Base-by-base conservation (phyloP, 2,797 vertebrate genomes). In the Forpus xanthops region DNA sequence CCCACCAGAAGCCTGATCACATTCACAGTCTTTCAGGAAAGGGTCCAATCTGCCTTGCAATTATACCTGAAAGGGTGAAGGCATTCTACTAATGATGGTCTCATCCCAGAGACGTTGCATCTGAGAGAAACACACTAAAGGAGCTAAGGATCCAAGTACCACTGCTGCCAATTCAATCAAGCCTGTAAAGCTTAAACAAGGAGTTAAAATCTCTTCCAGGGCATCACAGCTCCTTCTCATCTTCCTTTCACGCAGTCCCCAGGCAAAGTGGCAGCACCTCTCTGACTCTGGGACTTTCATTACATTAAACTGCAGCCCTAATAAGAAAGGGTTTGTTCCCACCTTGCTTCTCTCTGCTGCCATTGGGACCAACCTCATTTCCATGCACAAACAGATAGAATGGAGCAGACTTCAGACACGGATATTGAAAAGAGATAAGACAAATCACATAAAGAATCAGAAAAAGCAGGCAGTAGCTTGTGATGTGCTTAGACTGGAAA, bases 401-500 rank as follows among this genome's bases (percentile, higher is more conserved):
- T 0, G 0, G 19, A 73, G 76, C 76, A 81, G 73, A 58, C 47
- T 66, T 78, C 91, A 79, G 64, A 58, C 27, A n/a, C 3, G 2
- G 94, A 91, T 91, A 94, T 88, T 89, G 65, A 77, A 78, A 68
- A 86, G 55, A 96, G 89, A 91, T 93, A 94, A 95, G 83, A 88
- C 49, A 91, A 88, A 86, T 9, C 49, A 41, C 50, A 88, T 39
- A 52, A 85, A 90, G 68, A 92, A 89, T 41, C 25, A 80, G 31
- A 79, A 83, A 78, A 75, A 92, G 47, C 30, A 84, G 50, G 47
- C 1, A 0, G 78, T 20, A n/a, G 76, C 50, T 95, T 93, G 60
- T 81, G 80, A 91, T 0, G 0, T 86, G 74, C 74, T 70, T 52
- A 60, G 73, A 89, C 35, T 84, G 18, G 44, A 81, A 96, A 88